Conservation (phyloP, 2,113 vertebrate genomes). For the Dicentrarchus labrax region DNA sequence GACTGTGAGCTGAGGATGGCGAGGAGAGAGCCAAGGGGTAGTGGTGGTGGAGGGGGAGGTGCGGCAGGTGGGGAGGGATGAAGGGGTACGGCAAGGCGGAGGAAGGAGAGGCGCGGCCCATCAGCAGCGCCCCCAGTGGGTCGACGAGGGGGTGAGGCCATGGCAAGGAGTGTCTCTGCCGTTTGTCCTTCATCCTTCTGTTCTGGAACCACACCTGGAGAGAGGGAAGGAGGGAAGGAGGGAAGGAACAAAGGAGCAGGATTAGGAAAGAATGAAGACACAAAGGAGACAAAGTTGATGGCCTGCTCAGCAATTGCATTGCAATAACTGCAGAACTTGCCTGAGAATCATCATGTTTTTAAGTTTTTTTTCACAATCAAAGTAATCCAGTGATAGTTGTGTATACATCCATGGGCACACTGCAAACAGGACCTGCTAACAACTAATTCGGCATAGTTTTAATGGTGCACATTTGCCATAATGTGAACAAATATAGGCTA, state of each 20-base stretch:
- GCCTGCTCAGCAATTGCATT: too few relatives aligned
- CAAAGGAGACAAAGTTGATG: too few relatives aligned
- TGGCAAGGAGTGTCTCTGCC: slow-evolving; percentile 75
- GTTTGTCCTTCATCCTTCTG: slow-evolving; percentile 84
- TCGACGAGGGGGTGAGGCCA: slow-evolving; percentile 76
- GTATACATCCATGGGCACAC: background rate
- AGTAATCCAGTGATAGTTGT: too few relatives aligned
- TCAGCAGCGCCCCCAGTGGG: slow-evolving; percentile 77
- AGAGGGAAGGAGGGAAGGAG: background rate
- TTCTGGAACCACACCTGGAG: slow-evolving; percentile 84
- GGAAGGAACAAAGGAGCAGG: background rate
- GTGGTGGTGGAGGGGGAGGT: slow-evolving; percentile 73
- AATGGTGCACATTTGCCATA: background rate
- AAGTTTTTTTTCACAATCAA: too few relatives aligned
- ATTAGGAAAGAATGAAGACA: background rate
- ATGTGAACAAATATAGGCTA: background rate
- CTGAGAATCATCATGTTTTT: too few relatives aligned
- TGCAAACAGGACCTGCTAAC: background rate
- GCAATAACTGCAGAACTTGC: too few relatives aligned
- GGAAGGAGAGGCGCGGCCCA: slow-evolving; percentile 71
- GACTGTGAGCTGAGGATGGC: slow-evolving; percentile 47
- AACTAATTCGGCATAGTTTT: background rate
- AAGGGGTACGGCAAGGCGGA: slow-evolving; percentile 67
- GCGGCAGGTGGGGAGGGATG: slow-evolving; percentile 64
- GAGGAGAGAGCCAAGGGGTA: slow-evolving; percentile 71